phyloP scores from a whole-genome alignment of 2,888 invertebrate species.

The Pinctada fucata region DNA sequence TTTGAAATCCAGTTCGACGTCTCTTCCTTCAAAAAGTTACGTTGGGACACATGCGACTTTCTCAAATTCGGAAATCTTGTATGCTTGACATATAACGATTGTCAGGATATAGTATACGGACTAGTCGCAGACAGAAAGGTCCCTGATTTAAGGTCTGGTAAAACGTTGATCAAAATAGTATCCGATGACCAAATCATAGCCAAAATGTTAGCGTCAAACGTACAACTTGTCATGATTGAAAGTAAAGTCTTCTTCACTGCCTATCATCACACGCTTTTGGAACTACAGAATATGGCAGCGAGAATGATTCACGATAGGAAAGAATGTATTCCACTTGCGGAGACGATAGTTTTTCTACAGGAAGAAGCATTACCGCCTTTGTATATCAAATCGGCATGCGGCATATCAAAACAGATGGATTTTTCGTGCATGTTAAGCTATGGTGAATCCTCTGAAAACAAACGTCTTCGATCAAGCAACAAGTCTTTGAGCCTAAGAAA shows the following conservation, averaged over 20 bases:
- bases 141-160: slow-evolving; percentile 37
- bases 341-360: slow-evolving; percentile 49
- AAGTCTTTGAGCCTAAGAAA: too few relatives aligned
- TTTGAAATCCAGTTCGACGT: slow-evolving; percentile 30
- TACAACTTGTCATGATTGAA: slow-evolving; percentile 82
- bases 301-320: slow-evolving; percentile 1
- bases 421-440: slow-evolving; percentile 8
- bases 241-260: slow-evolving; percentile 88
- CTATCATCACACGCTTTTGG: slow-evolving; percentile 84
- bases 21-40: slow-evolving; percentile 37
- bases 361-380: neutral
- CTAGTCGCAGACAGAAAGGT: slow-evolving; percentile 82
- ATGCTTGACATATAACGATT: slow-evolving; percentile 84
- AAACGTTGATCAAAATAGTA: slow-evolving; percentile 11
- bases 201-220: slow-evolving; percentile 53
- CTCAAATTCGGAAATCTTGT: slow-evolving; percentile 85
- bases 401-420: slow-evolving; percentile 1
- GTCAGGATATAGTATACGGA: slow-evolving; percentile 84
- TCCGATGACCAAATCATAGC: neutral
- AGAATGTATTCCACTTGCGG: slow-evolving; percentile 82
- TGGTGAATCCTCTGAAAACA: neutral
- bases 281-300: slow-evolving; percentile 81
- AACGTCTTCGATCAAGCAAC: too few relatives aligned
- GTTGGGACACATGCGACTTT: slow-evolving; percentile 44
- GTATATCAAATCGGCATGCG: neutral